A percentile compares a stretch with the other conserved stretches of the same genome.
phyloP scores from a whole-genome alignment of 2,888 invertebrate species.

The Chloroclysta siterata region DNA sequence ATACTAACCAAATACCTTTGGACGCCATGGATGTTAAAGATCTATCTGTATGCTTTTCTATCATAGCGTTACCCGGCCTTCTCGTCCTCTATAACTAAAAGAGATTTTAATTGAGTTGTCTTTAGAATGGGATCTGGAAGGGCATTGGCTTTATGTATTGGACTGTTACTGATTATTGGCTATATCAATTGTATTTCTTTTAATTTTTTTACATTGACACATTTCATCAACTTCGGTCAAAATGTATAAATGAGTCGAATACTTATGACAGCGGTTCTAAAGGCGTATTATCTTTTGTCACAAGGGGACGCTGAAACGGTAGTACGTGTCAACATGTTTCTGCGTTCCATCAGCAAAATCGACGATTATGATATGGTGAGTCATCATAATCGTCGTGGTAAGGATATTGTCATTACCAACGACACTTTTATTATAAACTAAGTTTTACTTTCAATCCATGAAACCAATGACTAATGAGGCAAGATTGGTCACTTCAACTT shows the following conservation, averaged over 20 bases:
- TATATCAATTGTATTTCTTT: constrained; percentile 56
- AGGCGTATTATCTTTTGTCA: constrained; percentile 66
- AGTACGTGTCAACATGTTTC: constrained; percentile 97
- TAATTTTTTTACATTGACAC: constrained; percentile 63
- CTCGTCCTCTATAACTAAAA: constrained; percentile 24
- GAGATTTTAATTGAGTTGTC: constrained; percentile 46
- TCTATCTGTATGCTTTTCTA: constrained; percentile 40
- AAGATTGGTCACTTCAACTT: constrained; percentile 48
- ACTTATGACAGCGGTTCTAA: constrained; percentile 48
- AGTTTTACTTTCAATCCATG: constrained; percentile 45
- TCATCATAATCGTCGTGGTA: constrained; percentile 60
- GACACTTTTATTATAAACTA: constrained; percentile 73
- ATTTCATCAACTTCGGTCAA: constrained; percentile 60
- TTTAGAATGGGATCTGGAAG: constrained; percentile 60
- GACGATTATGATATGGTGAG: constrained; percentile 99
- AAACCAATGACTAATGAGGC: not conserved
- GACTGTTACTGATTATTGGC: constrained; percentile 41
- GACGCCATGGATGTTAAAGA: constrained; percentile 44
- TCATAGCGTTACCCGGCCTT: constrained; percentile 27
- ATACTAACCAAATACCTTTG: constrained; percentile 37
- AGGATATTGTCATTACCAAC: constrained; percentile 45
- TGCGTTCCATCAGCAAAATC: constrained; percentile 99
- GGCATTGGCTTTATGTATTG: constrained; percentile 62
- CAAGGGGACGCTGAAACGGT: constrained; percentile 92
- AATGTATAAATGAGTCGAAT: constrained; percentile 20